Base-by-base conservation (phyloP, 2,888 invertebrate species). In the Tryphoninae sp. region DNA sequence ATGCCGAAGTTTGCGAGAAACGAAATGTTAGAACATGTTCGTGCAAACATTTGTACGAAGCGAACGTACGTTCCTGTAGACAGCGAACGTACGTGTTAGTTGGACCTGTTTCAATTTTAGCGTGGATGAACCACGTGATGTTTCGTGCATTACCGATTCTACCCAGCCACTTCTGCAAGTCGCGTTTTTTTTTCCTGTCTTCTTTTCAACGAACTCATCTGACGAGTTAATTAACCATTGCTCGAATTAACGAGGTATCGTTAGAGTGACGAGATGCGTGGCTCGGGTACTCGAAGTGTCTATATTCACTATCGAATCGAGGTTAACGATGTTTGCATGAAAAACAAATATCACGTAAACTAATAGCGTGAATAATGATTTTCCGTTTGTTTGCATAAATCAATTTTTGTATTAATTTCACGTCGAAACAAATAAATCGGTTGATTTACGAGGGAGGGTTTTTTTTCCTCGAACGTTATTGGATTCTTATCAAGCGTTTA, bases 31-130 rank as follows among this genome's bases (percentile, higher is more conserved):
- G 67, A 80, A 77, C 42, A 62, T 55, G 11, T 61, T 26, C 9
- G 22, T 62, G 59, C 33, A 33, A 71, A 58, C 64, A 72, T 62
- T 26, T 16, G 61, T 22, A 61, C 23, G 55, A 33, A 23, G 11
- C 33, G n/a, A n/a, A n/a, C n/a, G n/a, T n/a, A 51, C 42, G n/a
- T n/a, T 19, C 55, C 59, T 7, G 53, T 61, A 45, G 53, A 40
- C 53, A 33, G 61, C 45, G 68, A 67, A 59, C 45, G 26, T 13
- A 49, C 26, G 7, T 33, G 7, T 49, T 76, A 9, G 51, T 67
- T 45, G 53, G n/a, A 19, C 26, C 51, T 51, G n/a, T 65, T 59
- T 13, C 45, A 81, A 77, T 77, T 73, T 73, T 69, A 19, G 55
- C 53, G 33, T 6, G 49, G 45, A 61, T 33, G 23, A 53, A n/a